A percentile compares a stretch with the other conserved stretches of the same genome.
These are phyloP conservation scores for Cheirogaleus medius DNA, from an alignment of 2,113 vertebrate species.

Conservation along the genomic window DNA sequence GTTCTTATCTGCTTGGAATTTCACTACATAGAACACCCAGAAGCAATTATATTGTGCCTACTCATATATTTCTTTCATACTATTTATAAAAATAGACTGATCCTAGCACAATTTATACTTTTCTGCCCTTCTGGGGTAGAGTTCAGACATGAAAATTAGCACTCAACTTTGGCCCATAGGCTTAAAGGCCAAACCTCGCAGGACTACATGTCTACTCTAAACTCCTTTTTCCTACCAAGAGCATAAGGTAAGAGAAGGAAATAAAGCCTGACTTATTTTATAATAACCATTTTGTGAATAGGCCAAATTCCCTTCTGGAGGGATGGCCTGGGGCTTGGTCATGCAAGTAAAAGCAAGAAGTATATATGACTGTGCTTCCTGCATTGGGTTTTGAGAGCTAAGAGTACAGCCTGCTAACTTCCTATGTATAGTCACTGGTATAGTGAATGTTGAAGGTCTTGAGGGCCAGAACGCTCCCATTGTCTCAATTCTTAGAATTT, in stretches of 20 bases:
- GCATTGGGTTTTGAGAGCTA: not conserved
- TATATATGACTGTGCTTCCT: not conserved
- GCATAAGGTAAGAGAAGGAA: not conserved
- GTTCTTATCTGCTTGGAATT: conserved; percentile 21
- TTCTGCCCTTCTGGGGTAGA: not conserved
- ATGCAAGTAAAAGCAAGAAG: not conserved
- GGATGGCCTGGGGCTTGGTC: not conserved
- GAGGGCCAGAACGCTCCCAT: not conserved
- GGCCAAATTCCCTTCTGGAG: not conserved
- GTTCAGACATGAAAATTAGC: not conserved
- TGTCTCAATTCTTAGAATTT: not conserved
- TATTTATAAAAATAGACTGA: not conserved
- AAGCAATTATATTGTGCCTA: not conserved
- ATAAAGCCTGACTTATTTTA: conserved; percentile 1
- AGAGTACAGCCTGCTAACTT: not conserved
- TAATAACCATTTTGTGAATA: conserved; percentile 1
- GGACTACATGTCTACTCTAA: not conserved
- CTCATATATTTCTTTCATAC: not conserved
- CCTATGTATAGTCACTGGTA: not conserved
- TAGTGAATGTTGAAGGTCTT: not conserved
- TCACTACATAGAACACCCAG: not conserved
- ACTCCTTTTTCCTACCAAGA: not conserved
- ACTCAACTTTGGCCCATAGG: not conserved
- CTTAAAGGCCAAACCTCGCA: not conserved
- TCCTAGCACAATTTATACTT: not conserved